Percentiles rank a stretch among this genome's conserved stretches.
Evolutionary conservation across 2,797 vertebrate genomes (phyloP).

Genomic region (Buceros bicornis): DNA sequence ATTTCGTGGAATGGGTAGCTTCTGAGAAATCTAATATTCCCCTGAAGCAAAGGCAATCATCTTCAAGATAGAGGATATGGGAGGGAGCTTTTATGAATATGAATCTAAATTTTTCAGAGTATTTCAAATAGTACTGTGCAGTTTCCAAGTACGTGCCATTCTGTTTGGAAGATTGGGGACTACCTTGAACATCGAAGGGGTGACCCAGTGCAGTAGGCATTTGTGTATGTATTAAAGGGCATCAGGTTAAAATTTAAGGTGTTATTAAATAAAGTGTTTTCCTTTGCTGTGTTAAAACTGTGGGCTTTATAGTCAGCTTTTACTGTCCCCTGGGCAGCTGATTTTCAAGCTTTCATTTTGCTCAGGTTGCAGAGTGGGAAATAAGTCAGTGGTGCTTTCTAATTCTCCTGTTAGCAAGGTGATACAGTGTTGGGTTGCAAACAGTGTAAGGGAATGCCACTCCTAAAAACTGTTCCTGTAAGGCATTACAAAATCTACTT

Average conservation of each 20-base stretch:
- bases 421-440: conserved; percentile 38
- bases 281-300: conserved; percentile 20
- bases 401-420: conserved; percentile 32
- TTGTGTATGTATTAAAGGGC: neutral
- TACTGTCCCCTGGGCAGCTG: neutral
- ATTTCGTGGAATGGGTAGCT: neutral
- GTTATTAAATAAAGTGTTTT: conserved; percentile 13
- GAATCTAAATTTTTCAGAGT: neutral
- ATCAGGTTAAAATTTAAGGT: conserved; percentile 31
- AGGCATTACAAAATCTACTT: conserved; percentile 55
- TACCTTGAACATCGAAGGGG: neutral
- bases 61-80: neutral
- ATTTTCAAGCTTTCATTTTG: conserved; percentile 27
- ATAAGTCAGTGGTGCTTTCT: neutral
- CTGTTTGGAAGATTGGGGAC: neutral
- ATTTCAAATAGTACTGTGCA: neutral
- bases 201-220: neutral
- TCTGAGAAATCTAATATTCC: conserved; percentile 18
- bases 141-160: neutral
- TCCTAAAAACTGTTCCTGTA: conserved; percentile 46
- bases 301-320: conserved; percentile 6
- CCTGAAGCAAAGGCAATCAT: conserved; percentile 4
- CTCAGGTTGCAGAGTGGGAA: neutral
- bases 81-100: neutral
- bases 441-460: conserved; percentile 3